Evolutionary conservation across 35 echinoderm and acorn worm genomes (phyloP), one percentile per base, ranked within the genome.

Genomic region (Strongylocentrotus purpuratus): DNA sequence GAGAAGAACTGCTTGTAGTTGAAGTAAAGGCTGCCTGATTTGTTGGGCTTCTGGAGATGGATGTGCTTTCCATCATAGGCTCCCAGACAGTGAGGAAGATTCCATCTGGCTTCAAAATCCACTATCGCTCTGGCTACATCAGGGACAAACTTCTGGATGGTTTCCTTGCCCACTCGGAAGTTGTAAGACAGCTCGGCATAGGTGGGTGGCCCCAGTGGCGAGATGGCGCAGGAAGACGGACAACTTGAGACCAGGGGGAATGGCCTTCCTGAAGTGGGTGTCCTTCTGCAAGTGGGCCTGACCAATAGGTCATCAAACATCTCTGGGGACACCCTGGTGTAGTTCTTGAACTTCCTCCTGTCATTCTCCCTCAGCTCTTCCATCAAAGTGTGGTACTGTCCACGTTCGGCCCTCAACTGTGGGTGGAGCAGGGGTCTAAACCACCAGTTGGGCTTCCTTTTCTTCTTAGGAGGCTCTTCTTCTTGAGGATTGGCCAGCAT

Each of bases 51-150:
- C 92, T 88, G 47, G n/a, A 96, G 70, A 47, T 58, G 78, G 14
- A 98, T 94, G 96, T 98, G 96, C 65, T 98, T 98, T 20, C 97
- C 97, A 92, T 98, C 96, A 1, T 95, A 48, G 28, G 97, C 94
- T 9, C 97, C 96, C 8, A 97, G 9, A 47, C 94, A 95, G 88
- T 96, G 61, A 20, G 97, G 95, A 65, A 96, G 96, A 12, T 97
- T 70, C 95, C 97, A 96, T 95, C 52, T 86, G 2, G 46, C 41
- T 13, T 58, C 9, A 50, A 95, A 97, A 12, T 94, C 65, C 32
- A 86, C 50, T 86, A 94, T 71, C 33, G 46, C 59, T 33, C 60
- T 33, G 48, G 47, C 31, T 55, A 71, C 59, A 33, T 61, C 94
- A 61, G 47, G 32, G 47, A 92, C 90, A 45, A 92, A 92, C 90